Evolutionary conservation across 2,113 vertebrate genomes (phyloP).

Genomic region (Syrmaticus mikado): DNA sequence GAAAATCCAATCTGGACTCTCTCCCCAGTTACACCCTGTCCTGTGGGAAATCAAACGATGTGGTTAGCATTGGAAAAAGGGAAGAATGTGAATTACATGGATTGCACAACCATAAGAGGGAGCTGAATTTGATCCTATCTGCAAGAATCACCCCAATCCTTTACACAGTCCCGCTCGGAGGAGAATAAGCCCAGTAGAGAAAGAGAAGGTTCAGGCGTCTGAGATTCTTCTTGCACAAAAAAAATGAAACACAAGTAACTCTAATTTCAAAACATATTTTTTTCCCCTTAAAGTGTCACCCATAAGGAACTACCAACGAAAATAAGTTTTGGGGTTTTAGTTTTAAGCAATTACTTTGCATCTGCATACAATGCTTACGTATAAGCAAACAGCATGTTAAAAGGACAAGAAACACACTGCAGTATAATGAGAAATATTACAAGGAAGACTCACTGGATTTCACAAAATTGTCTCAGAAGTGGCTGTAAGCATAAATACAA

Average conservation of each 20-base stretch:
- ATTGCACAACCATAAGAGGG: background rate
- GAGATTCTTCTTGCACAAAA: background rate
- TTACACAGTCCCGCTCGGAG: background rate
- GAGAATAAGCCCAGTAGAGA: background rate
- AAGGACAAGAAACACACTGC: background rate
- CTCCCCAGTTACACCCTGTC: background rate
- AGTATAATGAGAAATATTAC: background rate
- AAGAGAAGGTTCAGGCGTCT: background rate
- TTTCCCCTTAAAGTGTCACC: background rate
- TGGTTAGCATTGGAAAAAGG: background rate
- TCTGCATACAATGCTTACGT: background rate
- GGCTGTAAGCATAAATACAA: background rate
- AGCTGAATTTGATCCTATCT: background rate
- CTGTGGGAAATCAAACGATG: background rate
- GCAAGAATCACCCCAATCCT: background rate
- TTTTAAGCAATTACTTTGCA: slow-evolving; percentile 7
- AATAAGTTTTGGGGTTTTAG: background rate
- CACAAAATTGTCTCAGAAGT: slow-evolving; percentile 6
- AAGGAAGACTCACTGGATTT: background rate
- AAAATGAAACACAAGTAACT: background rate
- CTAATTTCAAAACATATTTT: background rate
- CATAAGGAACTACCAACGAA: background rate
- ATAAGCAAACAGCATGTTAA: background rate
- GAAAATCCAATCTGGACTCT: background rate
- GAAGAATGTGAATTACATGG: background rate